Evolutionary conservation across 1,140 invertebrate genomes (phyloP), one percentile per base, ranked within the genome.

Genomic region (Pemphigus obesinymphae): DNA sequence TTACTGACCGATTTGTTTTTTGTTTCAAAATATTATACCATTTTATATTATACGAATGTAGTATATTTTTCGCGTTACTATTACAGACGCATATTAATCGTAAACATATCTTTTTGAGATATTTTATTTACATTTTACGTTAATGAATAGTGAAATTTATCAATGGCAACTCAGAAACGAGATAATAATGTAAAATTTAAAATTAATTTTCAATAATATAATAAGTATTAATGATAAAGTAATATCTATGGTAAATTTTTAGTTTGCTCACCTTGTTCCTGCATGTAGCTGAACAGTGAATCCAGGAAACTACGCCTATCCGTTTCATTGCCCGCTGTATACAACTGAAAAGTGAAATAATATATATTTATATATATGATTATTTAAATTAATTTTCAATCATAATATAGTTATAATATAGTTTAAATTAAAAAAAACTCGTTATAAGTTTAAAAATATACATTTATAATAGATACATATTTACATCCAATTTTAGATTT

Each of bases 241-340:
- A 29, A 29, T 29, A 29, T 13, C 50, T 5, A 13, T 26, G 53
- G 11, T 26, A 23, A 17, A 43, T 13, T 31, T 45, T 4, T 43
- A 11, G 40, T 61, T 80, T 78, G 2, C 76, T 63, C 23, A 80
- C 76, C 76, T 80, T 80, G 76, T 80, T 80, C 76, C 37, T 80
- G 76, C 76, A 80, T 80, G 37, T 61, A 80, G n/a, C 76, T 80
- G 26, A 80, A 80, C 23, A 80, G 37, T 15, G 76, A 80, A 45
- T 80, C 76, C 55, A 80, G 37, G 23, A 80, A 80, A 61, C 76
- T 80, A 3, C 76, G 76, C 20, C 76, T 61, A 26, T 80, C 76
- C 8, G 55, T 45, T 63, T 80, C 76, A 23, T 80, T 80, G 34
- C 76, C 76, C 3, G 76, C 76, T 8, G 76, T 63, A 6, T 80